Conservation (phyloP, 1,140 invertebrate species). For the Bombus waltoni region DNA sequence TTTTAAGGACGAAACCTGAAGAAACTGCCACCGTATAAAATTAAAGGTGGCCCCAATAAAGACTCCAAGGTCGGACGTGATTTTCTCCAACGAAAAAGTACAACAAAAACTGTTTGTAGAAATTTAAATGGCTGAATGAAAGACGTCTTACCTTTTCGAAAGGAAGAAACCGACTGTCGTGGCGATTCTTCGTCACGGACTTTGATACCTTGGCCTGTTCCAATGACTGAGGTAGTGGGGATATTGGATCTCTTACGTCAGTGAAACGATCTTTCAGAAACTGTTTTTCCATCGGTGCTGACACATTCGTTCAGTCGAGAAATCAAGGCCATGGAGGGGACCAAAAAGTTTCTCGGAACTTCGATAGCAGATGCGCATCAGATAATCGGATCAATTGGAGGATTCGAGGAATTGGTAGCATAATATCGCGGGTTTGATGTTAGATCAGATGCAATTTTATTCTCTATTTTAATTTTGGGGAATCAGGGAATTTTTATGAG, state of each 20-base stretch:
- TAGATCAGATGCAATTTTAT: no score
- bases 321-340: slow-evolving; percentile 10
- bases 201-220: slow-evolving; percentile 70
- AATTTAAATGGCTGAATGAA: neutral
- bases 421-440: neutral
- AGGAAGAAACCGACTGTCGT: slow-evolving; percentile 70
- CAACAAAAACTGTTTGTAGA: neutral
- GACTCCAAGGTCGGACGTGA: neutral
- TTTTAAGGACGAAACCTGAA: neutral
- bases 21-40: neutral
- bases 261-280: slow-evolving; percentile 37
- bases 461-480: no score
- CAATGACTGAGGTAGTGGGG: slow-evolving; percentile 59
- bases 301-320: neutral
- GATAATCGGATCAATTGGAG: neutral
- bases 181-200: slow-evolving; percentile 58
- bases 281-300: slow-evolving; percentile 17
- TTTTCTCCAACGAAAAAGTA: neutral
- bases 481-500: no score
- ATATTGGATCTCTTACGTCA: slow-evolving; percentile 61
- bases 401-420: neutral
- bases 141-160: slow-evolving; percentile 70
- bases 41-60: neutral
- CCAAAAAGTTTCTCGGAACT: slow-evolving; percentile 30
- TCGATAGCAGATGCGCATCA: neutral